Percentiles rank a stretch among this genome's conserved stretches.
These are phyloP conservation scores for Pelecanus crispus DNA, from an alignment of 2,113 vertebrate species.

Conservation along the genomic window DNA sequence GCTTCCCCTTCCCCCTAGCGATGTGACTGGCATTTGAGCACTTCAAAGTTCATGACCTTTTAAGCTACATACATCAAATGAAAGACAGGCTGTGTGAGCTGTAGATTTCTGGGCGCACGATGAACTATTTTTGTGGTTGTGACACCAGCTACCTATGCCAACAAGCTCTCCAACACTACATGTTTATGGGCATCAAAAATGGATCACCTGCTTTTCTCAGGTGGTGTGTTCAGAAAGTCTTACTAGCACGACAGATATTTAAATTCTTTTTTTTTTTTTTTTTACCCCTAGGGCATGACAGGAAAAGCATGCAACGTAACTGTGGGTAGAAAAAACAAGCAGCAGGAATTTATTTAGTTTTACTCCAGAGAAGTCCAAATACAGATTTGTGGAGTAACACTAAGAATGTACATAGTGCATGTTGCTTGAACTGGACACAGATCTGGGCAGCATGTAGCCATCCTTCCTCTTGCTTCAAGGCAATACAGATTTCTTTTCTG, in stretches of 20 bases:
- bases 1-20: background rate
- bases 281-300: background rate
- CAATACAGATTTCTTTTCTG: background rate
- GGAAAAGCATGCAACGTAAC: background rate
- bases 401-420: background rate
- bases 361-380: background rate
- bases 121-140: background rate
- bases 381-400: background rate
- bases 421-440: background rate
- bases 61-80: slow-evolving; percentile 22
- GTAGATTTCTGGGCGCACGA: background rate
- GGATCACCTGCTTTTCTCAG: background rate
- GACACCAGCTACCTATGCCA: background rate
- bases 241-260: background rate
- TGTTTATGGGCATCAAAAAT: background rate
- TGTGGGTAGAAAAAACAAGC: background rate
- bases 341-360: background rate
- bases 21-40: slow-evolving; percentile 31
- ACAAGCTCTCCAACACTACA: background rate
- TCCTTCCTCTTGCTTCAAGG: background rate
- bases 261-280: background rate
- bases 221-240: background rate
- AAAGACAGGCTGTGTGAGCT: slow-evolving; percentile 43
- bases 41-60: slow-evolving; percentile 54
- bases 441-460: background rate